Evolutionary conservation across 1,140 invertebrate species (phyloP).

Genomic region (Chlorops oryzae): DNA sequence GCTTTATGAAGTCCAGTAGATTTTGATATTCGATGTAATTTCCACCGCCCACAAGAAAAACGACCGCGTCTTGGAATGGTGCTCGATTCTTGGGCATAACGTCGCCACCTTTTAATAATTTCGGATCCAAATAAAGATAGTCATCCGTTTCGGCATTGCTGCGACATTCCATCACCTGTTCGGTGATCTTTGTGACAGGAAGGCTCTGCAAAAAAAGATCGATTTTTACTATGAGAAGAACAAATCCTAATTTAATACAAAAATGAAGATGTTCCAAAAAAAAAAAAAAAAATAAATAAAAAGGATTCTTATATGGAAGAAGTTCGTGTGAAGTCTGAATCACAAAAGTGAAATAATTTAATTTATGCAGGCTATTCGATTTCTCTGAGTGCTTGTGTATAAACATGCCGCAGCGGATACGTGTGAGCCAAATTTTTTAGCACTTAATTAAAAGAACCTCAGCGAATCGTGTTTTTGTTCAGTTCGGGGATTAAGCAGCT

Average conservation of each 20-base stretch:
- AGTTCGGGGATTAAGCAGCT: too few species aligned
- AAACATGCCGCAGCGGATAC: too few species aligned
- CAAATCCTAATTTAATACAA: too few species aligned
- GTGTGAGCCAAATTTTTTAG: too few species aligned
- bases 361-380: too few species aligned
- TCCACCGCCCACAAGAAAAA: slow-evolving; percentile 96
- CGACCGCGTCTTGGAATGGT: slow-evolving; percentile 82
- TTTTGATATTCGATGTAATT: slow-evolving; percentile 99
- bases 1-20: slow-evolving; percentile 89
- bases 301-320: background rate
- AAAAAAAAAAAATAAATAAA: slow-evolving; percentile 10
- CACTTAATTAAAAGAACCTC: too few species aligned
- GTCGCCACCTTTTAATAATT: slow-evolving; percentile 71
- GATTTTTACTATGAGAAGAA: too few species aligned
- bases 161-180: slow-evolving; percentile 84
- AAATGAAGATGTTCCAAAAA: too few species aligned
- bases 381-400: too few species aligned
- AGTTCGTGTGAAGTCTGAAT: background rate
- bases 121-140: slow-evolving; percentile 88
- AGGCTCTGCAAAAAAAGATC: slow-evolving; percentile 68
- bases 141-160: slow-evolving; percentile 74
- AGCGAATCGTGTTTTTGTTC: too few species aligned
- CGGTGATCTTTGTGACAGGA: slow-evolving; percentile 85
- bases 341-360: too few species aligned
- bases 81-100: slow-evolving; percentile 59